Base-by-base conservation (phyloP, 2,113 vertebrate genomes). In the Petroica traversi region DNA sequence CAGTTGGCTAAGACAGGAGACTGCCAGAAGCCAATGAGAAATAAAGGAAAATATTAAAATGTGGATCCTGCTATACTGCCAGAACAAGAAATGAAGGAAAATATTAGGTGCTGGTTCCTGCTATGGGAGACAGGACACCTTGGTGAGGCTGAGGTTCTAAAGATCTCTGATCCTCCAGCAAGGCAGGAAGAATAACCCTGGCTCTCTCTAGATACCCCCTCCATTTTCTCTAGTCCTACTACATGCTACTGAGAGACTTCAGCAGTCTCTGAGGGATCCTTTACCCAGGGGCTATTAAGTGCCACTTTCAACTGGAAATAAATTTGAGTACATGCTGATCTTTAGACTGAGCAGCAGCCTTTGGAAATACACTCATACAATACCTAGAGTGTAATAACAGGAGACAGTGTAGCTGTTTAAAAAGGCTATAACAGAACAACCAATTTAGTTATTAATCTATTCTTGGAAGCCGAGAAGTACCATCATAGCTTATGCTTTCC, bases 361-460 rank as follows among this genome's bases (percentile, higher is more conserved):
- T 85, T 90, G 78, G 38, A 94, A 79, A 74, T 45, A 66, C 9
- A 33, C 41, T 85, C 48, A 9, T 26, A 73, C 7, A 89, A 72
- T 58, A 92, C 54, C 58, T 85, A 25, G 45, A 67, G 26, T 18
- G 24, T 75, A 85, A 62, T 84, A 95, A 87, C 54, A 58, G 29
- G 26, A 88, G 49, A 78, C 59, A 88, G 14, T 31, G 16, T n/a
- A 88, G 58, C 75, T 85, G 46, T 83, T 94, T 90, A 73, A 90
- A 89, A 90, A 62, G 34, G 17, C 49, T 77, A 14, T 46, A 90
- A 69, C 67, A 80, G 85, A 96, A 73, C 40, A 83, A 83, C 20
- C 71, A 80, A 80, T 88, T 90, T 83, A 90, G 71, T 83, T 88
- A 94, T 73, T 90, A 93, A 66, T 88, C 67, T 94, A 54, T 88